Evolutionary conservation across 2,888 invertebrate species (phyloP).

Genomic region (Acanthosepion esculentum): DNA sequence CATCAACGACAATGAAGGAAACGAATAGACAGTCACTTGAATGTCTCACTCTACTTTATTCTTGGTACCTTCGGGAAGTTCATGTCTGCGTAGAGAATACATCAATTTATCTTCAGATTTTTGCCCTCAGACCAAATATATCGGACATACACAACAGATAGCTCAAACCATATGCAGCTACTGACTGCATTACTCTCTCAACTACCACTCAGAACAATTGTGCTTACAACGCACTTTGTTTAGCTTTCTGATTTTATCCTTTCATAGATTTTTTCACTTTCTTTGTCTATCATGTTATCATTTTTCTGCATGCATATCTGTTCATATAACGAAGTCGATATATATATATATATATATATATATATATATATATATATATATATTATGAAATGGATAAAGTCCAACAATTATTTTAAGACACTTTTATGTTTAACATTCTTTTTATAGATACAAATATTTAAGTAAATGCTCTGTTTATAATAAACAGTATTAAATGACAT

Average conservation of each 20-base stretch:
- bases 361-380: conserved; percentile 2
- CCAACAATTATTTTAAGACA: no score
- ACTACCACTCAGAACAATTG: not conserved
- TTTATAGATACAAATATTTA: no score
- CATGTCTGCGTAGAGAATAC: not conserved
- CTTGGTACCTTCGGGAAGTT: not conserved
- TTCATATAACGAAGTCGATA: not conserved
- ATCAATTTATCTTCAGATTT: not conserved
- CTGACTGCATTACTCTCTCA: not conserved
- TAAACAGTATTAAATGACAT: no score
- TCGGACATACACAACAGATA: not conserved
- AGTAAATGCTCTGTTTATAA: no score
- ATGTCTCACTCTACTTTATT: not conserved
- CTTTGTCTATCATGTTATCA: not conserved
- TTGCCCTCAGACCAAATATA: not conserved
- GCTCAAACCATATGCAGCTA: not conserved
- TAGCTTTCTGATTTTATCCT: not conserved
- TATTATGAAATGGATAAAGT: no score
- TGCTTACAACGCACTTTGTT: not conserved
- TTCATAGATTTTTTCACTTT: not conserved
- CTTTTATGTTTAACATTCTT: no score
- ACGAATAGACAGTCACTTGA: not conserved
- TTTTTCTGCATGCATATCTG: not conserved
- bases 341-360: not conserved
- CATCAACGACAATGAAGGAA: not conserved